Conservation (phyloP, 2,888 invertebrate genomes). For the Andrena minutula region DNA sequence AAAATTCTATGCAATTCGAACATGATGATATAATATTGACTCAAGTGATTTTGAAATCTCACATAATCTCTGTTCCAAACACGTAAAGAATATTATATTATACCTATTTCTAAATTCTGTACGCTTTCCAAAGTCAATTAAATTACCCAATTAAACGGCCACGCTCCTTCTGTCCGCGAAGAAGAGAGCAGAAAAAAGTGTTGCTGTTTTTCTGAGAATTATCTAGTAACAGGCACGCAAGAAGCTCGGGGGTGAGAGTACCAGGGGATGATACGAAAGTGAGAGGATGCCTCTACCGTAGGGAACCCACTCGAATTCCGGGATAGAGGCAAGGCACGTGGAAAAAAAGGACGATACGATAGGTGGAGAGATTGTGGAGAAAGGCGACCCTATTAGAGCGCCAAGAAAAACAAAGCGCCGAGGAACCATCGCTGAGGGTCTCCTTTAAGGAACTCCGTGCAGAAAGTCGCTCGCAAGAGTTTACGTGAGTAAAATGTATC, state of each 20-base stretch:
- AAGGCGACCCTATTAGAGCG: constrained; percentile 73
- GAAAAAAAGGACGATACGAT: constrained; percentile 53
- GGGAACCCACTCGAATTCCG: constrained; percentile 45
- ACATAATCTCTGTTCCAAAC: background rate
- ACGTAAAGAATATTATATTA: background rate
- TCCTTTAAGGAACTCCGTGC: constrained; percentile 75
- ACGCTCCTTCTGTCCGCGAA: background rate
- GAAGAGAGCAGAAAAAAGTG: background rate
- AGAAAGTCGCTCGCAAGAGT: constrained; percentile 54
- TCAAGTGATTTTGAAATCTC: background rate
- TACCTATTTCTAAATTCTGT: background rate
- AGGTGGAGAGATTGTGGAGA: constrained; percentile 50
- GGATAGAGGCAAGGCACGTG: constrained; percentile 40
- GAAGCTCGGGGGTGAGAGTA: background rate
- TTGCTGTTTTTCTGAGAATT: constrained; percentile 21
- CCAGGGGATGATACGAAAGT: constrained; percentile 18
- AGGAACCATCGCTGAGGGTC: constrained; percentile 72
- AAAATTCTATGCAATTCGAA: background rate
- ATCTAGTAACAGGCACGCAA: constrained; percentile 1
- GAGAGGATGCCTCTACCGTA: constrained; percentile 12
- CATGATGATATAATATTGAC: background rate
- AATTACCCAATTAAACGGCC: background rate
- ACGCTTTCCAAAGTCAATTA: background rate
- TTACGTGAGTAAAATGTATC: constrained; percentile 29
- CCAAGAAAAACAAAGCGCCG: constrained; percentile 71